phyloP scores from a whole-genome alignment of 2,888 invertebrate species.

The Perdita meconis region DNA sequence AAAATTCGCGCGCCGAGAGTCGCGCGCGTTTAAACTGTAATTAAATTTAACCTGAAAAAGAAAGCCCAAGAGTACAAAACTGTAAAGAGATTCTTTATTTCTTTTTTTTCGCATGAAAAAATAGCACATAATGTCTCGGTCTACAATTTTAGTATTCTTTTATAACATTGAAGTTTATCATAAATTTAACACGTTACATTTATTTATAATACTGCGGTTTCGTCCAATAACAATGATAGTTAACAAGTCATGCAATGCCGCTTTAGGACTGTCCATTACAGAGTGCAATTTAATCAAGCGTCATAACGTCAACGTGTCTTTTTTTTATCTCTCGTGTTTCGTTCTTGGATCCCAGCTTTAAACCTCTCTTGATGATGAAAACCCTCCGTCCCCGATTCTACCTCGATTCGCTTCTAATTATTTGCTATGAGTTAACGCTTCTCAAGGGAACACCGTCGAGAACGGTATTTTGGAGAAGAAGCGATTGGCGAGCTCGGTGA shows the following conservation, averaged over 20 bases:
- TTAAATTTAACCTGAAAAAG: no score
- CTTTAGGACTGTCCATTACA: not conserved
- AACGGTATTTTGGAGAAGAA: slow-evolving; percentile 84
- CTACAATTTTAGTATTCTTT: no score
- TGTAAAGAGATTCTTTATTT: no score
- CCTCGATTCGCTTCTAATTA: slow-evolving; percentile 10
- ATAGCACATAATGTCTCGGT: no score
- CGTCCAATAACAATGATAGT: slow-evolving; percentile 30
- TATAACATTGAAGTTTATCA: not conserved
- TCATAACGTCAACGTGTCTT: not conserved
- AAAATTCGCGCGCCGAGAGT: no score
- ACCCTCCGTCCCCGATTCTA: no score
- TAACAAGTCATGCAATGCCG: slow-evolving; percentile 3
- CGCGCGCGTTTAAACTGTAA: no score
- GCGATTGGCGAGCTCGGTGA: slow-evolving; percentile 86
- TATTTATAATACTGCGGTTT: slow-evolving; percentile 35
- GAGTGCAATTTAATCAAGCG: not conserved
- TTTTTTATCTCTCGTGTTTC: not conserved
- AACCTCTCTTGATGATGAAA: not conserved
- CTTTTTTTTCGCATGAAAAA: no score
- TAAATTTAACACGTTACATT: slow-evolving; percentile 19
- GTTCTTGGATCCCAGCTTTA: not conserved
- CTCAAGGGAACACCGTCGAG: slow-evolving; percentile 77
- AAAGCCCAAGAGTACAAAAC: no score
- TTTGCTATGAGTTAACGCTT: not conserved